phyloP scores from a whole-genome alignment of 2,113 vertebrate species.

The Lonchura striata region DNA sequence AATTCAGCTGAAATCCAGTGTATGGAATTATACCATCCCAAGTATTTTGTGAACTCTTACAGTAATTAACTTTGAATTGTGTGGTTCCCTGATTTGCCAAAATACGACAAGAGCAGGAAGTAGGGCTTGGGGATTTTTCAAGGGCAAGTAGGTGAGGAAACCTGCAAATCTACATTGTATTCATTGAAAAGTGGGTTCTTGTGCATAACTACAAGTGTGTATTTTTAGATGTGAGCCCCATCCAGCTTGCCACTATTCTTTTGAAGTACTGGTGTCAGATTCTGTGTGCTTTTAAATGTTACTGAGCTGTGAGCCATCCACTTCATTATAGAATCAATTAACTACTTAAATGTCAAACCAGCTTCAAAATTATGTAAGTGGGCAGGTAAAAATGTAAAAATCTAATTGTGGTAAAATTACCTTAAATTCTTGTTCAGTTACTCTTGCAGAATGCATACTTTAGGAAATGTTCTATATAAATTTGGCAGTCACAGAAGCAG shows the following conservation, averaged over 20 bases:
- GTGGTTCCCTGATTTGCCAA: slow-evolving; percentile 43
- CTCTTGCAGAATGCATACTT: slow-evolving; percentile 62
- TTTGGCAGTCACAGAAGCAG: slow-evolving; percentile 68
- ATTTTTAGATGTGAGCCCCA: slow-evolving; percentile 41
- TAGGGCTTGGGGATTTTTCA: not conserved
- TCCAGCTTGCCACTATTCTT: slow-evolving; percentile 38
- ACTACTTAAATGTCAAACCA: slow-evolving; percentile 61
- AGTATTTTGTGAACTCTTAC: slow-evolving; percentile 51
- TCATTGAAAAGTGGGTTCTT: slow-evolving; percentile 38
- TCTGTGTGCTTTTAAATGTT: slow-evolving; percentile 57
- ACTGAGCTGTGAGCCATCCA: slow-evolving; percentile 30
- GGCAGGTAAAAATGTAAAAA: slow-evolving; percentile 66
- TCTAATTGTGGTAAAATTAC: slow-evolving; percentile 31
- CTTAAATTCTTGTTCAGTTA: slow-evolving; percentile 33
- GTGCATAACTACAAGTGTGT: slow-evolving; percentile 31
- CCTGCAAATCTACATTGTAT: slow-evolving; percentile 55
- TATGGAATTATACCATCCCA: slow-evolving; percentile 53
- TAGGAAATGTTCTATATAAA: slow-evolving; percentile 49
- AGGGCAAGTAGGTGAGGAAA: not conserved
- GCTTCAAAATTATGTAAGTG: slow-evolving; percentile 51
- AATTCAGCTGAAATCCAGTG: slow-evolving; percentile 56
- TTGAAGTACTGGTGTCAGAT: slow-evolving; percentile 25
- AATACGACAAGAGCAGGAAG: not conserved
- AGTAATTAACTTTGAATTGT: slow-evolving; percentile 25
- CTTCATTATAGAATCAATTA: slow-evolving; percentile 51